A percentile compares a stretch with the other conserved stretches of the same genome.
Conservation (phyloP, 2,888 invertebrate species). For the Eupithecia exiguata region DNA sequence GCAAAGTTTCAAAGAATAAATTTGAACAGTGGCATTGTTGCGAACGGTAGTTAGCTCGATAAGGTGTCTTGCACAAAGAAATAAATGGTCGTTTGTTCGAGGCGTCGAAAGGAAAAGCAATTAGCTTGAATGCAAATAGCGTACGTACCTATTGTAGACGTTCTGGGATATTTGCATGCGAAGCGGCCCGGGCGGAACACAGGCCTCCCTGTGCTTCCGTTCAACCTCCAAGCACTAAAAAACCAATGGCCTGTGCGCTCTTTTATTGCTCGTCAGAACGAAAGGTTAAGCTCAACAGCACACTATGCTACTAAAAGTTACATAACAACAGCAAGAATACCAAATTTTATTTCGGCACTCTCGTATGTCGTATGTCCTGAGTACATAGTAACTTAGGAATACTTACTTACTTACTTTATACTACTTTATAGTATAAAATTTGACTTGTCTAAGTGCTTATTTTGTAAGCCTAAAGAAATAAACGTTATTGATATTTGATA, state of each 20-base stretch:
- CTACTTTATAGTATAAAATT: too few species aligned
- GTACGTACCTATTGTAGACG: slow-evolving; percentile 55
- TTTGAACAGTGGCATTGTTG: slow-evolving; percentile 11
- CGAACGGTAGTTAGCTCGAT: slow-evolving; percentile 53
- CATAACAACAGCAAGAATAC: not conserved
- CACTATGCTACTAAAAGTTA: not conserved
- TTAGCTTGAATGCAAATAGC: slow-evolving; percentile 77
- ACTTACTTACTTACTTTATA: not conserved
- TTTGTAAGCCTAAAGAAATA: too few species aligned
- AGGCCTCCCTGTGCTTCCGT: slow-evolving; percentile 60
- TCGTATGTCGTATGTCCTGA: too few species aligned
- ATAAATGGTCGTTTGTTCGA: slow-evolving; percentile 64
- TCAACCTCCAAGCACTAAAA: slow-evolving; percentile 66
- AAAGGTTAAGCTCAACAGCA: slow-evolving; percentile 3
- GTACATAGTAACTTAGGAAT: not conserved
- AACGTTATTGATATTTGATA: too few species aligned
- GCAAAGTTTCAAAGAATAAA: not conserved
- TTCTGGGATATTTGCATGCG: slow-evolving; percentile 68
- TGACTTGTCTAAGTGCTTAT: too few species aligned
- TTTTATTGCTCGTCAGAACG: slow-evolving; percentile 37
- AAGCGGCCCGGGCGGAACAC: slow-evolving; percentile 64
- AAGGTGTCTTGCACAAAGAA: slow-evolving; percentile 65
- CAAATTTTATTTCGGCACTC: not conserved
- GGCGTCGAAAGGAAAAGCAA: slow-evolving; percentile 77
- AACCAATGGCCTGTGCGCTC: slow-evolving; percentile 47